phyloP scores from a whole-genome alignment of 2,797 vertebrate genomes.

The Helostoma temminkii region DNA sequence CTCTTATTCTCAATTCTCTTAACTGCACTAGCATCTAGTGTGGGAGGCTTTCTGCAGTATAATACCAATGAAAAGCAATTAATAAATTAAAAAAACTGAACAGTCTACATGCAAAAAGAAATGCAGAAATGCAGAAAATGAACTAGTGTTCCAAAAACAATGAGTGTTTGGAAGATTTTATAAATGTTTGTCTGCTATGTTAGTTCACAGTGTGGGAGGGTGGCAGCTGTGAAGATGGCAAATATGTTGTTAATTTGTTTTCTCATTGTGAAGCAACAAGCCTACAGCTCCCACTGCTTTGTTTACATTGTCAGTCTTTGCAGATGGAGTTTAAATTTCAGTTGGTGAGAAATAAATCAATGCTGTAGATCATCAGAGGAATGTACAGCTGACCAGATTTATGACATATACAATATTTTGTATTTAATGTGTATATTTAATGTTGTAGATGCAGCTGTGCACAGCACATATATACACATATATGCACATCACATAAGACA shows the following conservation, averaged over 20 bases:
- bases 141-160: constrained; percentile 14
- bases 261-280: constrained; percentile 61
- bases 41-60: too few relatives aligned
- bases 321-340: constrained; percentile 39
- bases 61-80: too few relatives aligned
- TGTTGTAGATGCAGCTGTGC: background rate
- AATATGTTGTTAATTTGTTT: constrained; percentile 69
- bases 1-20: too few relatives aligned
- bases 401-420: background rate
- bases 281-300: constrained; percentile 54
- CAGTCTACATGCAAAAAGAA: too few relatives aligned
- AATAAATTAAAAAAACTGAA: too few relatives aligned
- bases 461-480: background rate
- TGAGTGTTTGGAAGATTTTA: constrained; percentile 28
- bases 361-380: background rate
- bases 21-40: too few relatives aligned
- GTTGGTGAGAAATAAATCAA: constrained; percentile 15
- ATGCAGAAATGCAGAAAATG: constrained; percentile 8
- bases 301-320: constrained; percentile 57
- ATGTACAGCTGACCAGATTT: constrained; percentile 7
- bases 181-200: constrained; percentile 48
- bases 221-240: constrained; percentile 64
- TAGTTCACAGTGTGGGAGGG: constrained; percentile 51
- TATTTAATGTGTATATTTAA: too few relatives aligned
- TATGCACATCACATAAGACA: too few relatives aligned